phyloP scores from a whole-genome alignment of 2,888 invertebrate species.

The Pteria penguin region DNA sequence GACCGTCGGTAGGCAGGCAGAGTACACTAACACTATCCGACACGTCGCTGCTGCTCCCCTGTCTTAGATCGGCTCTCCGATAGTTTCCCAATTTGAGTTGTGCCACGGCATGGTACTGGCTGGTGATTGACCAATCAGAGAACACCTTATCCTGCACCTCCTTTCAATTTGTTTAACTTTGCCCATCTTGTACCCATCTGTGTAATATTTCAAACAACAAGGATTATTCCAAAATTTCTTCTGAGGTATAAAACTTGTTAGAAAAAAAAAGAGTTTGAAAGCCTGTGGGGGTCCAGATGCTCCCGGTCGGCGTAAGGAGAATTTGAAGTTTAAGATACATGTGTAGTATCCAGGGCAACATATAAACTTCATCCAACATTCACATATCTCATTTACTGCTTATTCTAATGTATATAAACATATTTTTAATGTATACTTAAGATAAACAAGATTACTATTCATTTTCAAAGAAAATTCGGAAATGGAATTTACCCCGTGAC shows the following conservation, averaged over 20 bases:
- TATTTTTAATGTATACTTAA: no score
- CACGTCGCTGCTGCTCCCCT: conserved; percentile 21
- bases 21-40: conserved; percentile 35
- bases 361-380: no score
- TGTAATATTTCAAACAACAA: conserved; percentile 16
- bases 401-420: no score
- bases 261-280: conserved; percentile 1
- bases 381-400: no score
- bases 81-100: conserved; percentile 72
- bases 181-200: neutral
- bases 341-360: no score
- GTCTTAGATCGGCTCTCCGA: conserved; percentile 19
- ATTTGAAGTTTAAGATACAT: no score
- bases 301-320: no score
- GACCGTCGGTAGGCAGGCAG: conserved; percentile 19
- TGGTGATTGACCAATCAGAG: conserved; percentile 66
- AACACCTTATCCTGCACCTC: conserved; percentile 47
- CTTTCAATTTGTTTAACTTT: conserved; percentile 27
- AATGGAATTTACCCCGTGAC: no score
- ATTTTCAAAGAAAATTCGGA: no score
- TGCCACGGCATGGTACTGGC: conserved; percentile 63
- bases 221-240: conserved; percentile 8
- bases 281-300: conserved; percentile 10
- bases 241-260: neutral
- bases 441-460: no score